These are phyloP conservation scores for Onychomys leucogaster DNA, from an alignment of 2,797 vertebrate species.

Conservation along the genomic window DNA sequence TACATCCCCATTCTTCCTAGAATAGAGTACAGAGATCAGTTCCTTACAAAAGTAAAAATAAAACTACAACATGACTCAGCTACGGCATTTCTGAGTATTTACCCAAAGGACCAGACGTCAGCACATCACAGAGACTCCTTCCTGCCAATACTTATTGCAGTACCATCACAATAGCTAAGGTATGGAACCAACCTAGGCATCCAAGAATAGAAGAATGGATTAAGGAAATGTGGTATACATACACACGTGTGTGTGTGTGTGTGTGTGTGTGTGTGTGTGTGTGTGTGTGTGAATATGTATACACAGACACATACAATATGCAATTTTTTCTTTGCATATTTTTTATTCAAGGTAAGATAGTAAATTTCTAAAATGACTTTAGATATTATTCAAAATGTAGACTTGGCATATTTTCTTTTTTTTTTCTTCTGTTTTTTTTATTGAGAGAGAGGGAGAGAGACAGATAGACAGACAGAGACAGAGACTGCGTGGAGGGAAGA, in stretches of 20 bases:
- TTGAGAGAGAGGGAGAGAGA: too few species aligned
- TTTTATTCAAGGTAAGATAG: background rate
- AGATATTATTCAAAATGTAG: background rate
- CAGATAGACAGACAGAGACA: too few species aligned
- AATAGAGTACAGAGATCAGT: background rate
- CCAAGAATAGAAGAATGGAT: background rate
- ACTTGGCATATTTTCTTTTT: background rate
- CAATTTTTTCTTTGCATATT: background rate
- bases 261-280: too few species aligned
- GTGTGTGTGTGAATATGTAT: background rate
- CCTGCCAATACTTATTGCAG: background rate
- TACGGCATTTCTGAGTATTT: background rate
- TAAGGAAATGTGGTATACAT: background rate
- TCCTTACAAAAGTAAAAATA: background rate
- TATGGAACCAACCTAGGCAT: background rate
- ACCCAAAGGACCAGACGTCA: background rate
- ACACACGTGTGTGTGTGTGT: background rate
- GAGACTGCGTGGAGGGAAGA: too few species aligned
- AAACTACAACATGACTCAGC: background rate
- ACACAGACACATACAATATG: too few species aligned
- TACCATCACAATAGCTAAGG: background rate
- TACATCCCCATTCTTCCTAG: background rate
- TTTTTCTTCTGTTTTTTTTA: too few species aligned
- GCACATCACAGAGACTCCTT: background rate
- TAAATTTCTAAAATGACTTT: background rate